Evolutionary conservation across 2,113 vertebrate species (phyloP).

Genomic region (Aspidoscelis tigris): DNA sequence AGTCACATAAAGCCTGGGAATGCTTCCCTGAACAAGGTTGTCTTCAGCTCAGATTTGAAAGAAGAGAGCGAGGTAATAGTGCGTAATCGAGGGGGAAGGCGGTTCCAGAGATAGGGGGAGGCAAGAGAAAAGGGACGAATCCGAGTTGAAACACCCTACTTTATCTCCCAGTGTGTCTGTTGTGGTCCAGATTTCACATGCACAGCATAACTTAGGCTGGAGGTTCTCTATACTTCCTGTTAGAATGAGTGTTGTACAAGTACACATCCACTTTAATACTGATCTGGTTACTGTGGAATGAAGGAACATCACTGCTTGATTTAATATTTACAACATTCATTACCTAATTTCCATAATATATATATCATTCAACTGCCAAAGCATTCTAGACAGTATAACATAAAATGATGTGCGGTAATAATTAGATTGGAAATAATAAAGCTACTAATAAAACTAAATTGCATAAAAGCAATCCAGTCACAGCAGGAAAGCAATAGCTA

Average conservation of each 20-base stretch:
- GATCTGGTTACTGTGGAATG: neutral
- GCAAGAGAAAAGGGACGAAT: too few species aligned
- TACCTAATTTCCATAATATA: neutral
- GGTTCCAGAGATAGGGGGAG: too few species aligned
- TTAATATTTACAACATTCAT: neutral
- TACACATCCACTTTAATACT: neutral
- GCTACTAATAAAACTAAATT: neutral
- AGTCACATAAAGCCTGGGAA: too few species aligned
- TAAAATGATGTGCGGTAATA: neutral
- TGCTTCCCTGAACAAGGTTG: too few species aligned
- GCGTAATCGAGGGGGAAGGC: too few species aligned
- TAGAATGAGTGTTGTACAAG: neutral
- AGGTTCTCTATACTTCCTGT: neutral
- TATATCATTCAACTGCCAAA: neutral
- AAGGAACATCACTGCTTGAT: neutral
- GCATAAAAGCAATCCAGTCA: neutral
- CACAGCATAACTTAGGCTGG: neutral
- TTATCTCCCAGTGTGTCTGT: neutral
- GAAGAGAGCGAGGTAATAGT: too few species aligned
- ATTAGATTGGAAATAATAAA: neutral
- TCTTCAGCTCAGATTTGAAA: too few species aligned
- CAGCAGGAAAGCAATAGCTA: neutral
- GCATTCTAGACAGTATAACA: neutral
- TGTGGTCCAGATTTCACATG: too few species aligned
- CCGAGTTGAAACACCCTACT: too few species aligned